Conservation (phyloP, 2,888 invertebrate species). For the Blera fallax region DNA sequence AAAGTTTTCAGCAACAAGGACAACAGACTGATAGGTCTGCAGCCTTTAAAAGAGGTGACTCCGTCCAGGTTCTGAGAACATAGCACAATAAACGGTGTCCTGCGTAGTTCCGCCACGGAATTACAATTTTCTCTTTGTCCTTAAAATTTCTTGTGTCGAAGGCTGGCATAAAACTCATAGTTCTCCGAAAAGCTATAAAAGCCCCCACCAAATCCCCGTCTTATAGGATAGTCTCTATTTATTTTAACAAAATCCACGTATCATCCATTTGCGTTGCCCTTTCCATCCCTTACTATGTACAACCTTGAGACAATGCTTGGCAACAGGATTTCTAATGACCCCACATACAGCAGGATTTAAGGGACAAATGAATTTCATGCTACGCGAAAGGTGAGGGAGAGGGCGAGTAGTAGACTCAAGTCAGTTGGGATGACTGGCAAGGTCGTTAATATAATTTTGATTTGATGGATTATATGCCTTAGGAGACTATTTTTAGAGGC, state of each 20-base stretch:
- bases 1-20: no score
- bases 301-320: not conserved
- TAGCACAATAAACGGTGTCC: no score
- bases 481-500: conserved; percentile 41
- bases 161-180: no score
- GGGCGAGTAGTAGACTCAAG: not conserved
- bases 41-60: no score
- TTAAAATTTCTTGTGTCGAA: no score
- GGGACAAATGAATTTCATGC: not conserved
- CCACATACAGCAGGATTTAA: not conserved
- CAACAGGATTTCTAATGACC: not conserved
- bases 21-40: no score
- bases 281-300: not conserved
- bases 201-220: no score
- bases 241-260: not conserved
- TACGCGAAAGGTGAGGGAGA: not conserved
- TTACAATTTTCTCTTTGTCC: no score
- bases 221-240: no score
- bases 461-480: conserved; percentile 56
- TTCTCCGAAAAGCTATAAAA: no score
- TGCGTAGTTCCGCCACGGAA: no score
- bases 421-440: conserved; percentile 22
- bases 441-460: conserved; percentile 59
- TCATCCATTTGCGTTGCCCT: not conserved
- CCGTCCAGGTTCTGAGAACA: no score